Base-by-base conservation (phyloP, 2,888 invertebrate genomes). In the Orchestes rusci region DNA sequence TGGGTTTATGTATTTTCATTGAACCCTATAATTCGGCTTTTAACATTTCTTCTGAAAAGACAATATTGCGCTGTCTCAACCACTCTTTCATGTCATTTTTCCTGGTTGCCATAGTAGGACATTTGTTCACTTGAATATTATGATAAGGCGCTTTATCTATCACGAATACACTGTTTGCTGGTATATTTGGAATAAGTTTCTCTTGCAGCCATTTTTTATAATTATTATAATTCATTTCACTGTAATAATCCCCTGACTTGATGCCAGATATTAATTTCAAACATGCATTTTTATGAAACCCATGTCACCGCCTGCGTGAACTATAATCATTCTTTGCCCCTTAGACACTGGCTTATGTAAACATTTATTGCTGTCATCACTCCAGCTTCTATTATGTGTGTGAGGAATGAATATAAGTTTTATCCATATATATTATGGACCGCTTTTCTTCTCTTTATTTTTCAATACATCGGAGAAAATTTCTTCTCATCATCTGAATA, bases 111-210 rank as follows among this genome's bases (percentile, higher is more conserved):
- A 18, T 32, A 28, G 8, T 17, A 12, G 45, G 48, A 2, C 10
- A 12, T 39, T 51, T 48, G n/a, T 48, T 39, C 12, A 16, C 19
- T 37, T 42, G 39, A 31, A 31, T 35, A 20, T 50, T 50, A 28
- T 46, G 33, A 17, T 49, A 45, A 17, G 43, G 41, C 4, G 39
- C 47, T 39, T 58, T 58, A 38, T 58, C 56, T 17, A 57, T 49
- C 10, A 57, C 54, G 3, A 55, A 30, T n/a, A 56, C 50, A 18
- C 48, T 50, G n/a, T 42, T 42, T 31, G 40, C 41, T 5, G 50
- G 49, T 19, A 56, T 42, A 49, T 56, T 56, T 10, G 39, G 39
- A 16, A 52, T 30, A n/a, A 45, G 29, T 45, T 50, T 48, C 19
- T 36, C 32, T 31, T 16, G 7, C 12, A 34, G 18, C 48, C 48